phyloP scores from a whole-genome alignment of 2,888 invertebrate species.

The Chesias legatella region DNA sequence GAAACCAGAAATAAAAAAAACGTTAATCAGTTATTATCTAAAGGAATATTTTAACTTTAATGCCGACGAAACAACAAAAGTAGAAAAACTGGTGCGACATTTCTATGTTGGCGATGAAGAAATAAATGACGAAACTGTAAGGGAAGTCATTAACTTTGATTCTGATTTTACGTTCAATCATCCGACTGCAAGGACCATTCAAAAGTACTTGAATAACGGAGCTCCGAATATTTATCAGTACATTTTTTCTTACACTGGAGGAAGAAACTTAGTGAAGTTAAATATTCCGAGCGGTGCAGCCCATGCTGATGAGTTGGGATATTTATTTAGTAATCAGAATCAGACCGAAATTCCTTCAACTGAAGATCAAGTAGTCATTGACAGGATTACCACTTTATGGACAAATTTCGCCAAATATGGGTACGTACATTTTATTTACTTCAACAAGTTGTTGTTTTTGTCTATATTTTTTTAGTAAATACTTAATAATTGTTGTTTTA shows the following conservation, averaged over 20 bases:
- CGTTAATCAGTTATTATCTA: slow-evolving; percentile 1
- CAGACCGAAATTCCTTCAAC: slow-evolving; percentile 8
- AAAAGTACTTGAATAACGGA: slow-evolving; percentile 17
- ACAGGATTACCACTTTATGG: slow-evolving; percentile 28
- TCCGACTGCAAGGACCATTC: slow-evolving; percentile 15
- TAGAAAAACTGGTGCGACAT: slow-evolving; percentile 13
- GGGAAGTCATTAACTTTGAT: slow-evolving; percentile 18
- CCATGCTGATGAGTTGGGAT: slow-evolving; percentile 26
- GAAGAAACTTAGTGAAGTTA: slow-evolving; percentile 15
- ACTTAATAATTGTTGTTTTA: slow-evolving; percentile 3
- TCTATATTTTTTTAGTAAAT: too few relatives aligned
- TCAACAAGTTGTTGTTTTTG: too few relatives aligned
- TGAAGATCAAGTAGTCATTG: slow-evolving; percentile 24
- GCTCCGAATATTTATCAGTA: slow-evolving; percentile 21
- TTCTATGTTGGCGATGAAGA: slow-evolving; percentile 26
- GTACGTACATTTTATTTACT: too few relatives aligned
- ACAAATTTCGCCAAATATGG: slow-evolving; percentile 33
- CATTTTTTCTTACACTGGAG: slow-evolving; percentile 25
- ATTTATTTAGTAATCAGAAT: slow-evolving; percentile 18
- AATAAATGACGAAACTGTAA: slow-evolving; percentile 4
- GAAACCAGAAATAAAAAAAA: slow-evolving; percentile 5
- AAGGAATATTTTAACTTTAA: slow-evolving; percentile 9
- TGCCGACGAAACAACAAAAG: slow-evolving; percentile 5
- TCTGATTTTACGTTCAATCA: slow-evolving; percentile 24
- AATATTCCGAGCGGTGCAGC: slow-evolving; percentile 11